Base-by-base conservation (phyloP, 2,888 invertebrate genomes). In the Asteroscopus sphinx region DNA sequence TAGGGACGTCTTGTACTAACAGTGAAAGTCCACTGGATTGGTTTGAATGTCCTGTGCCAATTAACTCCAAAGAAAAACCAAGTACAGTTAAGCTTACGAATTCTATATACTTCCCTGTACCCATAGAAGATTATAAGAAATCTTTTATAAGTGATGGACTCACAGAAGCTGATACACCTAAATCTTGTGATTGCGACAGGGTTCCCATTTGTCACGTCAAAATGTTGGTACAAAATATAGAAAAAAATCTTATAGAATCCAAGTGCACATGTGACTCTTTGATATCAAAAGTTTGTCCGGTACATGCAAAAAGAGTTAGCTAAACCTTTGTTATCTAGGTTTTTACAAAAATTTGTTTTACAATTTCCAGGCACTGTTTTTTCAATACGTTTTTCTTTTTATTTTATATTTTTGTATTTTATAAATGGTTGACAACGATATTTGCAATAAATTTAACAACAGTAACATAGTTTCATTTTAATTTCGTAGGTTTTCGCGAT, bases 121-220 rank as follows among this genome's bases (percentile, higher is more conserved):
- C 70, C 15, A 41, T 79, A 39, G 65, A 72, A 13, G 49, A 74
- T 16, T 49, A 63, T 17, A 49, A 63, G 1, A 65, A 68, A 30
- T 44, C 36, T 48, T 49, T 25, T 12, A 70, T 64, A 45, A 79
- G 61, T 59, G 65, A 69, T 12, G 33, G 47, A 25, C 15, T 6
- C 11, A 42, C n/a, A 11, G 9, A 40, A 8, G 21, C 26, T 3
- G 40, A 42, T 44, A 7, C 16, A 35, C 3, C 13, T 8, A 67
- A 59, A 21, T 62, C 64, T 51, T 93, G 93, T 80, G 79, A 83
- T 53, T 93, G 93, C 74, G 79, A 85, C 61, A 82, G 83, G 79
- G 88, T 93, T 13, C 93, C 93, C 26, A 76, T 93, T 56, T 93
- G 93, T 84, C 92, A 92, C 55, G 90, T 93, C 0, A 93, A 93